Conservation (phyloP, 2,113 vertebrate genomes). For the Semnornis frantzii region DNA sequence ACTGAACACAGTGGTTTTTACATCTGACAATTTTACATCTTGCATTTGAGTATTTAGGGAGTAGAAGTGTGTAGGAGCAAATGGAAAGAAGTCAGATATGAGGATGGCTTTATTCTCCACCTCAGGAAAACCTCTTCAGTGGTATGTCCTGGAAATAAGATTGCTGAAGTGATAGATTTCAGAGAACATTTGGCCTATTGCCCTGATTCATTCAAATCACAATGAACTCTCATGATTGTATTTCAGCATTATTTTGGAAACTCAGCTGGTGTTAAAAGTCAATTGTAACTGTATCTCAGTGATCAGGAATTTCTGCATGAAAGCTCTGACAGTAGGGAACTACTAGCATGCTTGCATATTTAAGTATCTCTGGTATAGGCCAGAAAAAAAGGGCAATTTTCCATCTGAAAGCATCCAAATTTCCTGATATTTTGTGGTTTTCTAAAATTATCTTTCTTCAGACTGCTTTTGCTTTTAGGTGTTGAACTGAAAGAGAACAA, state of each 20-base stretch:
- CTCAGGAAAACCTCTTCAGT: not conserved
- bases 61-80: fast-evolving
- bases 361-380: not conserved
- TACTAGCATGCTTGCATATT: not conserved
- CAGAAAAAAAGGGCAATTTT: not conserved
- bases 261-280: not conserved
- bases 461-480: not conserved
- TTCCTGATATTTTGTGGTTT: not conserved
- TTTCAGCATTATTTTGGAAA: not conserved
- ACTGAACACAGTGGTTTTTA: not conserved
- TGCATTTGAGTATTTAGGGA: not conserved
- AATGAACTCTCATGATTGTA: not conserved
- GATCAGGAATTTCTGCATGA: not conserved
- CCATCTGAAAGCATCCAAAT: not conserved
- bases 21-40: not conserved
- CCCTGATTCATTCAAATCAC: not conserved
- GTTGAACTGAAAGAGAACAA: not conserved
- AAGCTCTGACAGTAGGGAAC: not conserved
- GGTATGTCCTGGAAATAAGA: not conserved
- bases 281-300: not conserved
- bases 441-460: not conserved
- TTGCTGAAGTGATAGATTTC: not conserved
- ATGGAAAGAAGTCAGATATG: not conserved
- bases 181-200: not conserved
- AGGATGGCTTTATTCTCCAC: not conserved